Evolutionary conservation across 2,888 invertebrate species (phyloP).

Genomic region (Aphodius granarius): DNA sequence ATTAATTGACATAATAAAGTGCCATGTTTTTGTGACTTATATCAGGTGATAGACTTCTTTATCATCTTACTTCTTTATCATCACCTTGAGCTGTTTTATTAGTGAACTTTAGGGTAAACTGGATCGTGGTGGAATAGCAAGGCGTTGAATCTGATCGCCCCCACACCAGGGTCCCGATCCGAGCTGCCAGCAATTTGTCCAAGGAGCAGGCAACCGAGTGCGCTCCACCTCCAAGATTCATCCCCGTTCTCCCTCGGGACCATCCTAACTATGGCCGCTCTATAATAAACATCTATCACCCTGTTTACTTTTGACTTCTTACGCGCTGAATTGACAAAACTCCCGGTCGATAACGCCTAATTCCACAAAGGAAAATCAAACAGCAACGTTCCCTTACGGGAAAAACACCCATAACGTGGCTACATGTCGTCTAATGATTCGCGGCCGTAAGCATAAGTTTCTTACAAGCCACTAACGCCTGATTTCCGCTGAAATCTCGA

Average conservation of each 20-base stretch:
- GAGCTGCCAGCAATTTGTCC: conserved; percentile 53
- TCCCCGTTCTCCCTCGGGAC: conserved; percentile 48
- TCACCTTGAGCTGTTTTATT: not conserved
- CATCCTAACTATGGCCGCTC: conserved; percentile 53
- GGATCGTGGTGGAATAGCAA: conserved; percentile 34
- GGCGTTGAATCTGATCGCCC: conserved; percentile 35
- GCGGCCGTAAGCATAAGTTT: too few species aligned
- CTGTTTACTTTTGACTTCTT: conserved; percentile 50
- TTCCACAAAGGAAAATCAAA: not conserved
- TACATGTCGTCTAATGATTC: not conserved
- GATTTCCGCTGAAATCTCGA: too few species aligned
- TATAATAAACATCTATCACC: conserved; percentile 54
- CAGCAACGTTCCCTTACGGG: not conserved
- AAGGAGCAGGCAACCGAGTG: conserved; percentile 45
- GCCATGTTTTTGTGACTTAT: too few species aligned
- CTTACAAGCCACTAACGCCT: too few species aligned
- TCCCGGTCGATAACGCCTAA: not conserved
- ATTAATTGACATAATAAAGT: too few species aligned
- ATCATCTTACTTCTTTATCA: not conserved
- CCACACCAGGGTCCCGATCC: conserved; percentile 43
- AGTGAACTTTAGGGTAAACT: not conserved
- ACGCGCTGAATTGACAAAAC: conserved; percentile 42
- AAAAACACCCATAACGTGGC: not conserved
- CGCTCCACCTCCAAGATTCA: conserved; percentile 53
- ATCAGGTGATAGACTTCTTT: not conserved